Percentiles rank a stretch among this genome's conserved stretches.
These are phyloP conservation scores for Nephrotoma appendiculata DNA, from an alignment of 2,888 invertebrate genomes.

Conservation along the genomic window DNA sequence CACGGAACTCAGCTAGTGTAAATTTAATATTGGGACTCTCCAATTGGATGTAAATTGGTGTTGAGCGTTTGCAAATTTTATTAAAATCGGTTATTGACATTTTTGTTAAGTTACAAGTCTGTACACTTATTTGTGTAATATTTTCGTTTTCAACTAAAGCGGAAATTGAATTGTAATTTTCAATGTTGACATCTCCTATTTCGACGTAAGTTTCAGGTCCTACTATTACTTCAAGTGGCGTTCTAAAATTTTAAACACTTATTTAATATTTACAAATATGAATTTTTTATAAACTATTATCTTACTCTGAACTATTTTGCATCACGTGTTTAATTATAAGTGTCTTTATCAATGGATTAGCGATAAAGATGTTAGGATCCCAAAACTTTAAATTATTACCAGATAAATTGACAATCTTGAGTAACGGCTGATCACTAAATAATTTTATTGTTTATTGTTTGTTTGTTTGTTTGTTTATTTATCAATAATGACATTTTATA, in stretches of 20 bases:
- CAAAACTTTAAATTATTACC: neutral
- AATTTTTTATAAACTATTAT: neutral
- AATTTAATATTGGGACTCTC: neutral
- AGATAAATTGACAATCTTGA: neutral
- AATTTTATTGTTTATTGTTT: no score
- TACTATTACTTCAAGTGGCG: neutral
- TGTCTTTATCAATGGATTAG: neutral
- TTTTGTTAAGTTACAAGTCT: neutral
- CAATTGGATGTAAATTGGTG: neutral
- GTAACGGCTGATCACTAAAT: neutral
- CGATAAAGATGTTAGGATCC: neutral
- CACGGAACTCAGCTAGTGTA: neutral
- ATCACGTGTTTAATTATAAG: neutral
- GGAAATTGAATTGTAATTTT: neutral
- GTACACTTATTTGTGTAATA: neutral
- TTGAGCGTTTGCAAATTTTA: neutral
- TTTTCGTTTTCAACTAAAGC: neutral
- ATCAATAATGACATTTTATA: no score
- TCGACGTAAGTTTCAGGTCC: neutral
- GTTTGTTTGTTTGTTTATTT: no score
- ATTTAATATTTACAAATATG: neutral
- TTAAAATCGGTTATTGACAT: neutral
- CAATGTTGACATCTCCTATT: neutral
- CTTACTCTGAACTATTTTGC: neutral
- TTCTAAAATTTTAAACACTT: neutral